Evolutionary conservation across 2,113 vertebrate genomes (phyloP), one percentile per base, ranked within the genome.

Genomic region (Melanerpes aurifrons): DNA sequence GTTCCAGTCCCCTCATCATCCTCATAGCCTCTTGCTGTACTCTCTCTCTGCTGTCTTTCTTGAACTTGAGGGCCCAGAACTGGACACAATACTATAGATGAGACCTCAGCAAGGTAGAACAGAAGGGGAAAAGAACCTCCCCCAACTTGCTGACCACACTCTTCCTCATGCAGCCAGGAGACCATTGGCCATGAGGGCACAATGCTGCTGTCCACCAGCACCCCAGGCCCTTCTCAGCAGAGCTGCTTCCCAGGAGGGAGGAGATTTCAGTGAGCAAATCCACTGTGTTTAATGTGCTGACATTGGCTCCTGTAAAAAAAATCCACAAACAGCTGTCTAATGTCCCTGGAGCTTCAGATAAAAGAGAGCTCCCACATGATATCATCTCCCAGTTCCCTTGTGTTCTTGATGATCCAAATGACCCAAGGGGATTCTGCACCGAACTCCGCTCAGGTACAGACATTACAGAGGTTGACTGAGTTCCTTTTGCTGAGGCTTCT

Each of bases 381-480:
- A 69, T 50, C 19, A 26, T 50, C 32, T 35, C 48, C 45, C 18
- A n/a, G 53, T 84, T 86, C 40, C 22, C 16, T 57, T 43, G 29
- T 75, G 24, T 10, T 87, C 73, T 7, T 48, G 71, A 87, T 14
- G 86, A 81, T 70, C 66, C 6, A 0, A 24, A 45, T 61, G 76
- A 16, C 77, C 37, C 59, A 3, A 22, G 63, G 58, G 66, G 45
- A 50, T 84, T 32, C 69, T 82, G 67, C 31, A 7, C 32, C 64
- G 17, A 1, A 69, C 4, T 31, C 69, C 59, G 15, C 61, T 64
- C 70, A 15, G 62, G 10, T 4, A 18, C 19, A 78, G 69, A 20
- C 0, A 1, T 1, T 21, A 35, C 50, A 50, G 26, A 17, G 26
- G 8, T 50, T 13, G 12, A 4, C 77, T 1, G 28, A 68, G 26